These are phyloP conservation scores for Macaria liturata DNA, from an alignment of 2,888 invertebrate species.

Conservation along the genomic window DNA sequence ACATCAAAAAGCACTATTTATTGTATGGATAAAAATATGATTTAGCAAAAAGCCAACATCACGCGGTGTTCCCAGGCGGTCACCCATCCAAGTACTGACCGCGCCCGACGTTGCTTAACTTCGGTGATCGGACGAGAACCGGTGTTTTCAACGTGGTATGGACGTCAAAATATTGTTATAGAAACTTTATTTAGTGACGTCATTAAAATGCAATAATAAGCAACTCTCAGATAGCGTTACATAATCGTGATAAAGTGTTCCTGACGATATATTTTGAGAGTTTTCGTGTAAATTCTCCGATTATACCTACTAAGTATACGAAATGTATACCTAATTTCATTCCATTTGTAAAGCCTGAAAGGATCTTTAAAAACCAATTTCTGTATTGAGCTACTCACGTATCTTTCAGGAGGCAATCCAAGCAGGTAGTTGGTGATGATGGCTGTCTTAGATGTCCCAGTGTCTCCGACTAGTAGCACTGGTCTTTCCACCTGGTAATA, in stretches of 20 bases:
- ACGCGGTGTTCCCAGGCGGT: slow-evolving; percentile 66
- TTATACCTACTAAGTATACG: too few species aligned
- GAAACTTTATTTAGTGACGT: too few species aligned
- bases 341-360: too few species aligned
- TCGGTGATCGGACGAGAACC: slow-evolving; percentile 78
- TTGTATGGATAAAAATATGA: too few species aligned
- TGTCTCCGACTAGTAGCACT: slow-evolving; percentile 93
- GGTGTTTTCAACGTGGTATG: slow-evolving; percentile 39
- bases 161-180: slow-evolving; percentile 19
- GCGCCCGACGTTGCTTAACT: slow-evolving; percentile 75
- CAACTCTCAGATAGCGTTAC: too few species aligned
- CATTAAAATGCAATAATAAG: too few species aligned
- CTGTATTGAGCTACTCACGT: slow-evolving; percentile 75
- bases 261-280: too few species aligned
- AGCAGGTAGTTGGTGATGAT: slow-evolving; percentile 92
- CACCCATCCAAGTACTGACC: slow-evolving; percentile 66
- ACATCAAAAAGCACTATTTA: too few species aligned
- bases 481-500: slow-evolving; percentile 89
- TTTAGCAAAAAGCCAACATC: slow-evolving; percentile 56
- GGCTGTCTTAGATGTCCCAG: slow-evolving; percentile 96
- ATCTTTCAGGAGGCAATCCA: slow-evolving; percentile 86
- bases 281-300: too few species aligned
- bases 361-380: too few species aligned
- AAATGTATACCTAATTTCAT: too few species aligned
- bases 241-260: too few species aligned